Percentiles rank a stretch among this genome's conserved stretches.
phyloP scores from a whole-genome alignment of 2,888 invertebrate genomes.

The Dryobota labecula region DNA sequence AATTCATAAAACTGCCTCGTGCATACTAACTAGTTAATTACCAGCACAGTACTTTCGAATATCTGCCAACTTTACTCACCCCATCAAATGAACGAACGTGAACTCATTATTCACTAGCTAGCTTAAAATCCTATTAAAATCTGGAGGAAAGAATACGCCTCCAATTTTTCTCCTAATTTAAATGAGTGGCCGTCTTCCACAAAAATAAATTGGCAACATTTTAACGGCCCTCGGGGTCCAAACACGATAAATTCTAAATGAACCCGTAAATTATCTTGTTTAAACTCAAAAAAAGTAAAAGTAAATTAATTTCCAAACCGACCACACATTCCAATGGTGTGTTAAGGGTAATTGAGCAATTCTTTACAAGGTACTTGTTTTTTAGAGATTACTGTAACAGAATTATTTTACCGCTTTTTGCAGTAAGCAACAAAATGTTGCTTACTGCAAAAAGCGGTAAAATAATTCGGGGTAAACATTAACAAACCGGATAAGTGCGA shows the following conservation, averaged over 20 bases:
- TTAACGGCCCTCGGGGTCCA: slow-evolving; percentile 66
- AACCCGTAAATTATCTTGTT: slow-evolving; percentile 80
- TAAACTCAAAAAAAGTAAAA: slow-evolving; percentile 78
- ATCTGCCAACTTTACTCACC: background rate
- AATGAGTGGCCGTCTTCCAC: slow-evolving; percentile 54
- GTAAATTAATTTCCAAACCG: slow-evolving; percentile 77
- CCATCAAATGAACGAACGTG: slow-evolving; percentile 41
- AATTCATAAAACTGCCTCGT: too few species aligned
- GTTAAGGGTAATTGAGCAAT: slow-evolving; percentile 76
- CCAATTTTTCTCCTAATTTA: slow-evolving; percentile 62
- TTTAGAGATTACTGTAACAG: slow-evolving; percentile 54
- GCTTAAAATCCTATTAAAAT: slow-evolving; percentile 58
- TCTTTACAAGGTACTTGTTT: slow-evolving; percentile 68
- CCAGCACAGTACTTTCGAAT: background rate
- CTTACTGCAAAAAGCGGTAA: slow-evolving; percentile 21
- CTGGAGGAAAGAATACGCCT: slow-evolving; percentile 54
- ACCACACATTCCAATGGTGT: slow-evolving; percentile 75
- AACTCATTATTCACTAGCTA: slow-evolving; percentile 49
- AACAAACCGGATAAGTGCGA: too few species aligned
- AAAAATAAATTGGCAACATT: slow-evolving; percentile 69
- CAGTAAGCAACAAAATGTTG: too few species aligned
- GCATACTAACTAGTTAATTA: background rate
- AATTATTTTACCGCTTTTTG: too few species aligned
- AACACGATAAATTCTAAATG: slow-evolving; percentile 80
- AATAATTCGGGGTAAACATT: background rate